Evolutionary conservation across 2,113 vertebrate genomes (phyloP), one percentile per base, ranked within the genome.

Genomic region (Aldabrachelys gigantea): DNA sequence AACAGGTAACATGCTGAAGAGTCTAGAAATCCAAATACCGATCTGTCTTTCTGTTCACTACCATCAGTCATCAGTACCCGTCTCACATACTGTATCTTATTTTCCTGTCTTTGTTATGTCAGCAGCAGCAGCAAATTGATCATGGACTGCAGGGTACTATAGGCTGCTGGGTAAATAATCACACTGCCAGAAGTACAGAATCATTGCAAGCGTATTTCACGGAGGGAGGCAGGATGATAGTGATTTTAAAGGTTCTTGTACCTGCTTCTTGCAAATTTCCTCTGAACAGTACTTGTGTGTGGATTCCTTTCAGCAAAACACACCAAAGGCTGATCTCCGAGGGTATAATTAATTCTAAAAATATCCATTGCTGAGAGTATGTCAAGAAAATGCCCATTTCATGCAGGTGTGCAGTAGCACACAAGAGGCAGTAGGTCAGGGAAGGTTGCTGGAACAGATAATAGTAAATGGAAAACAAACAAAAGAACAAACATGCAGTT

Each of bases 331-430:
- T 91, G 11, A 90, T 84, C 89, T 85, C 80, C 47, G 7, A 87
- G 84, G 49, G 82, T 87, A 90, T 50, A 91, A 96, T 94, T 94
- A 88, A 76, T 81, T 96, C 47, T 95, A 89, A 89, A 95, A 88
- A 92, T 44, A 96, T 56, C 41, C 2, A 3, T 3, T n/a, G 50
- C 4, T 8, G n/a, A 80, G 35, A 75, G n/a, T 13, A 56, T 10
- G 14, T 38, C 19, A 87, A 50, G 10, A 89, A 57, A 95, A 93
- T 12, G 80, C 22, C 16, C 35, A 62, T 53, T 91, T 96, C 44
- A 82, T 29, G 56, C 35, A 84, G 54, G 44, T 88, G 10, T 53
- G 84, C 65, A 83, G 2, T 83, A 41, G 10, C n/a, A 49, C 79
- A 17, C 5, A n/a, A 84, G 59, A 88, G 86, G 29, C 53, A 93